Evolutionary conservation across 2,888 invertebrate species (phyloP).

Genomic region (Chrysolina americana): DNA sequence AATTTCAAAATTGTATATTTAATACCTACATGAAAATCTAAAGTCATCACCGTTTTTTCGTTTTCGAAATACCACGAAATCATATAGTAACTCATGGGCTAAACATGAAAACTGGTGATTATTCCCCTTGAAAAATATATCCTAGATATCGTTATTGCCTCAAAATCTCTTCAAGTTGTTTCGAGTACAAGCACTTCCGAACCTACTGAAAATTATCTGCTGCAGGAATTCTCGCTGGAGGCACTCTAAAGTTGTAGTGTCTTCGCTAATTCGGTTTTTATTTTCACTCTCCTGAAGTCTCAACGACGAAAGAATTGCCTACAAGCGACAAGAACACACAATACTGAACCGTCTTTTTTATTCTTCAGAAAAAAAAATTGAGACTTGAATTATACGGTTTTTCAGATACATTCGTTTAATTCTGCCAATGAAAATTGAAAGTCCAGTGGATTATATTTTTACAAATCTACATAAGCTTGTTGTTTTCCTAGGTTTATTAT

Average conservation of each 20-base stretch:
- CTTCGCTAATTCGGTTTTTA: neutral
- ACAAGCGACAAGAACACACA: neutral
- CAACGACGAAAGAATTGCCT: neutral
- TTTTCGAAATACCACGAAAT: too few species aligned
- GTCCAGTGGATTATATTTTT: too few species aligned
- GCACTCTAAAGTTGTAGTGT: constrained; percentile 1
- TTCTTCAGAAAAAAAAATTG: neutral
- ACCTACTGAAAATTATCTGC: neutral
- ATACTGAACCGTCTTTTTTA: neutral
- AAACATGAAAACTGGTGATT: neutral
- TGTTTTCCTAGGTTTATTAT: too few species aligned
- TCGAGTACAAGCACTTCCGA: neutral
- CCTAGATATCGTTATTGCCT: neutral
- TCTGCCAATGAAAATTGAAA: too few species aligned
- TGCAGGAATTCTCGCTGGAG: neutral
- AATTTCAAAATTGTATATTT: too few species aligned
- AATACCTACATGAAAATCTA: too few species aligned
- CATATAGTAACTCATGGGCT: too few species aligned
- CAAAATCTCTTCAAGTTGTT: neutral
- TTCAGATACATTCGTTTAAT: too few species aligned
- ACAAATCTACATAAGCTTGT: too few species aligned
- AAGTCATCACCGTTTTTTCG: too few species aligned
- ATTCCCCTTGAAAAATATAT: neutral
- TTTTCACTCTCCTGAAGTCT: neutral
- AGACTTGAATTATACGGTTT: too few species aligned